Percentiles rank a stretch among this genome's conserved stretches.
Evolutionary conservation across 1,140 invertebrate species (phyloP).

Genomic region (Drosophila albomicans): DNA sequence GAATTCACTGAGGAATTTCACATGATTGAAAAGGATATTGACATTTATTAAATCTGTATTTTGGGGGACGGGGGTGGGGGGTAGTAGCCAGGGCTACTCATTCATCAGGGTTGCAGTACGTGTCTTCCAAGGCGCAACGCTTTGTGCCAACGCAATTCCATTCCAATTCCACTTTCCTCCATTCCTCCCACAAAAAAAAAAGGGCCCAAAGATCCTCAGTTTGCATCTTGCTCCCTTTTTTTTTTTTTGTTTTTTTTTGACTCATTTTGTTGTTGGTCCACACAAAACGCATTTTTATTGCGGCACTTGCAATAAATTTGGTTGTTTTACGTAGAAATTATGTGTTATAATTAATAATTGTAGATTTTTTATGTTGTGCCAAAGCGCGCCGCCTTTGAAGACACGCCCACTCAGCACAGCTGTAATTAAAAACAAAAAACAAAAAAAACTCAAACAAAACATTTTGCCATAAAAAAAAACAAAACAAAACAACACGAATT

Average conservation of each 20-base stretch:
- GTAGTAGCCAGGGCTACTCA: background rate
- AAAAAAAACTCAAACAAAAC: background rate
- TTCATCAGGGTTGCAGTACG: background rate
- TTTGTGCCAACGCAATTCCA: background rate
- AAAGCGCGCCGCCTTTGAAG: constrained; percentile 68
- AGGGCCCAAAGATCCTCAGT: constrained; percentile 6
- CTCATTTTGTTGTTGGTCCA: no score
- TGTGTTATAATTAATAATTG: background rate
- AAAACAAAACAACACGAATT: constrained; percentile 4
- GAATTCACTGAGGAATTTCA: constrained; percentile 52
- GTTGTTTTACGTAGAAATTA: background rate
- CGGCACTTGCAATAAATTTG: constrained; percentile 9
- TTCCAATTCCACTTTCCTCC: no score
- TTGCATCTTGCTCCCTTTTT: constrained; percentile 18
- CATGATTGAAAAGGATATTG: constrained; percentile 71
- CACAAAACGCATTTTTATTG: constrained; percentile 29
- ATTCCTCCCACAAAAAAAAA: background rate
- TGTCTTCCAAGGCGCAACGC: constrained; percentile 22
- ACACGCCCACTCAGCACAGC: constrained; percentile 37
- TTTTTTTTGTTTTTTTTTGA: background rate
- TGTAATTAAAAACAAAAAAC: constrained; percentile 25
- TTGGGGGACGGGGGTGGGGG: background rate
- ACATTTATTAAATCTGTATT: constrained; percentile 52
- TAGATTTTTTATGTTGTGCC: constrained; percentile 5
- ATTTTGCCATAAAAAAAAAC: constrained; percentile 32